phyloP scores from a whole-genome alignment of 2,888 invertebrate genomes.

The Caenorhabditis doughertyi region DNA sequence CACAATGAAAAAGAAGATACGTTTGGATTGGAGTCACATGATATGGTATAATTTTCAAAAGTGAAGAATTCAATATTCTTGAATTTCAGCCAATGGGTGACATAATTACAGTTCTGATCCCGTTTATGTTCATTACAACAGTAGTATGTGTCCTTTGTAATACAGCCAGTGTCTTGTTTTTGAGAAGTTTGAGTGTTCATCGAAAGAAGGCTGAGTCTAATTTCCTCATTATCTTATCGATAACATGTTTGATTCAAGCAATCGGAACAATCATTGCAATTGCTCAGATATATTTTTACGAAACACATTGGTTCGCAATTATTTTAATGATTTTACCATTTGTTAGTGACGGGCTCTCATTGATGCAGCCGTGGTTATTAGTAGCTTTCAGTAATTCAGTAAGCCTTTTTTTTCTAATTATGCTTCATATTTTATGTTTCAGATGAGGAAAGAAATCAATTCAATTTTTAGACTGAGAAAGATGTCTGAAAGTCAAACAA shows the following conservation, averaged over 20 bases:
- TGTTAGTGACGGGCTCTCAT: conserved; percentile 9
- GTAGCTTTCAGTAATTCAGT: conserved; percentile 1
- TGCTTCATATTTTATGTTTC: neutral
- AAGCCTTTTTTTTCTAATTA: neutral
- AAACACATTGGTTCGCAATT: too few species aligned
- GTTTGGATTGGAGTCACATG: neutral
- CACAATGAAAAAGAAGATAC: neutral
- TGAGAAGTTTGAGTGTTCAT: conserved; percentile 24
- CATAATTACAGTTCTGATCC: conserved; percentile 5
- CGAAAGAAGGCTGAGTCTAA: conserved; percentile 31
- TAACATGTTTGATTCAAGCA: conserved; percentile 11
- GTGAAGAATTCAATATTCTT: too few species aligned
- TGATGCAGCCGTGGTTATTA: conserved; percentile 15
- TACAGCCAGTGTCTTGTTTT: conserved; percentile 3
- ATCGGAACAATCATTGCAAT: conserved; percentile 6
- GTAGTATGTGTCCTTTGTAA: conserved; percentile 7
- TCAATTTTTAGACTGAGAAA: neutral
- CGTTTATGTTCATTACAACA: conserved; percentile 23
- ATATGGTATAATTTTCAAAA: neutral
- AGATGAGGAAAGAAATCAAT: conserved; percentile 14
- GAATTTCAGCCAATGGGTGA: conserved; percentile 21
- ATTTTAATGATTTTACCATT: conserved; percentile 6
- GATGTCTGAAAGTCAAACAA: neutral
- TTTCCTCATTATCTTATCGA: conserved; percentile 16
- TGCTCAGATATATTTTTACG: neutral